phyloP scores from a whole-genome alignment of 1,140 invertebrate genomes.

The Leptopilina clavipes region DNA sequence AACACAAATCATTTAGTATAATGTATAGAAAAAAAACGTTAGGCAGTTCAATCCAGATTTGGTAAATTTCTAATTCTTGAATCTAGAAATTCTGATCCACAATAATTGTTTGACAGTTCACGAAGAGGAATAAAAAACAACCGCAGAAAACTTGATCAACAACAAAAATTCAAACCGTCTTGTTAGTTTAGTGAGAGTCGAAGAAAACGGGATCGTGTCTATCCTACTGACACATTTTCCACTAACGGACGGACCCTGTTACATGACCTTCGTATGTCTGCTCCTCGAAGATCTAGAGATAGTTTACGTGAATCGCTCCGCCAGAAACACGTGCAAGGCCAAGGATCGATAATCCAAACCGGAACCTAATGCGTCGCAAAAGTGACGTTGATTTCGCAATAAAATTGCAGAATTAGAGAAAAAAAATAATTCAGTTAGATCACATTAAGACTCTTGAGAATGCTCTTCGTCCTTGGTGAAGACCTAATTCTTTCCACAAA shows the following conservation, averaged over 20 bases:
- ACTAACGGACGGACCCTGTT: constrained; percentile 37
- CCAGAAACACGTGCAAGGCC: constrained; percentile 21
- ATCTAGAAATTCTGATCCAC: neutral
- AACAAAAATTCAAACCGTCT: neutral
- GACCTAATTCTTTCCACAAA: neutral
- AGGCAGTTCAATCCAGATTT: neutral
- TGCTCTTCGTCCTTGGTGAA: neutral
- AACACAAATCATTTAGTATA: neutral
- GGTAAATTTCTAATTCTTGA: neutral
- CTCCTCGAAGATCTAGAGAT: constrained; percentile 28
- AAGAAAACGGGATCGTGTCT: constrained; percentile 41
- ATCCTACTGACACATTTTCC: constrained; percentile 68
- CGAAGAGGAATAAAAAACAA: no score
- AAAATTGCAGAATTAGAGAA: neutral
- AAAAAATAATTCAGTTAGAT: neutral
- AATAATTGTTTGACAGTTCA: neutral
- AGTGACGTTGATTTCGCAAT: neutral
- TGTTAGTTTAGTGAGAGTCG: constrained; percentile 5
- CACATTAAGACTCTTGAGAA: neutral
- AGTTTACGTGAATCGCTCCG: constrained; percentile 9
- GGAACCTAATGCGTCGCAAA: constrained; percentile 19
- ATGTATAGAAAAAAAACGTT: neutral
- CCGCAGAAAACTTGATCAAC: neutral
- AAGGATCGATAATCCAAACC: constrained; percentile 23
- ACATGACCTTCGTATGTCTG: constrained; percentile 40